A percentile compares a stretch with the other conserved stretches of the same genome.
Evolutionary conservation across 1,140 invertebrate species (phyloP).

Genomic region (Drosophila yakuba): DNA sequence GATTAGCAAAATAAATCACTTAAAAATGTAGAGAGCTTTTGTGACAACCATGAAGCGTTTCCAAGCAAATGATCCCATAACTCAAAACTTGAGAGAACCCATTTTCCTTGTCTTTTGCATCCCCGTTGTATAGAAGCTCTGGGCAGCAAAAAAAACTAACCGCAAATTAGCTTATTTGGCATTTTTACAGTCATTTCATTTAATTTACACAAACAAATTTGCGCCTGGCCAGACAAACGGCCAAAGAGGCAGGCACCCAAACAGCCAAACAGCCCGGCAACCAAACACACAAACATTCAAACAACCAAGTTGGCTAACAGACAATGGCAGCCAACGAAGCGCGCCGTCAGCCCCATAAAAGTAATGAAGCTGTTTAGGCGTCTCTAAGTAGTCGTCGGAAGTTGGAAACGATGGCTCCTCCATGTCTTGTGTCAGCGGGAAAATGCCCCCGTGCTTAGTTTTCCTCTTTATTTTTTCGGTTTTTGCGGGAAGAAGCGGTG

Average conservation of each 20-base stretch:
- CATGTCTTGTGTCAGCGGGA: slow-evolving; percentile 72
- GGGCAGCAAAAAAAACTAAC: slow-evolving; percentile 59
- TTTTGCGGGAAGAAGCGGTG: background rate
- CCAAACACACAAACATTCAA: slow-evolving; percentile 19
- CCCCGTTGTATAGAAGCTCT: slow-evolving; percentile 10
- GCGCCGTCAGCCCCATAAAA: slow-evolving; percentile 76
- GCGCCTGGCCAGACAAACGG: slow-evolving; percentile 67
- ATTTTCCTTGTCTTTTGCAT: slow-evolving; percentile 15
- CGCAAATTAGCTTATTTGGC: slow-evolving; percentile 83
- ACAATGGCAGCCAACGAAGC: slow-evolving; percentile 78
- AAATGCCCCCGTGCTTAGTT: slow-evolving; percentile 51
- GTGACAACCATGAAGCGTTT: background rate
- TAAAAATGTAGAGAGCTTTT: background rate
- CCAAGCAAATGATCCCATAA: slow-evolving; percentile 31
- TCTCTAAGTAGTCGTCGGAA: slow-evolving; percentile 82
- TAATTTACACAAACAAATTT: slow-evolving; percentile 84
- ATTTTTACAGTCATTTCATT: slow-evolving; percentile 83
- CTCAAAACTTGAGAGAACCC: slow-evolving; percentile 18
- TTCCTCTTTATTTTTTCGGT: slow-evolving; percentile 10
- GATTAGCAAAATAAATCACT: background rate
- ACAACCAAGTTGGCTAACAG: slow-evolving; percentile 40
- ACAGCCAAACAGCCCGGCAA: slow-evolving; percentile 14
- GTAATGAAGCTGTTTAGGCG: slow-evolving; percentile 83
- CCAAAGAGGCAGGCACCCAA: slow-evolving; percentile 19
- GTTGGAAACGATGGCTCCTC: slow-evolving; percentile 63